These are phyloP conservation scores for Candidula unifasciata DNA, from an alignment of 2,888 invertebrate genomes.

Conservation along the genomic window DNA sequence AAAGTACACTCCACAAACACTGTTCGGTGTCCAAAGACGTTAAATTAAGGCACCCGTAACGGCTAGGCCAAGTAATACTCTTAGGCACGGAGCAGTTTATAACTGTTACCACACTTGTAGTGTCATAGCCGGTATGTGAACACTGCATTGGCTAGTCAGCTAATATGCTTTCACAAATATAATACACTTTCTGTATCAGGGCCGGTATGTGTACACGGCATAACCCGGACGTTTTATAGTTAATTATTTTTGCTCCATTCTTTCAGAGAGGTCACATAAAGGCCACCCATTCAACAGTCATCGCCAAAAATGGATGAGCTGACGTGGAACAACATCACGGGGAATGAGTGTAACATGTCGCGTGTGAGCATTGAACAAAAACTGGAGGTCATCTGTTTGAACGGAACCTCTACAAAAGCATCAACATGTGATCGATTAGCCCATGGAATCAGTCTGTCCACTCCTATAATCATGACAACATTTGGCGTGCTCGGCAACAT, in stretches of 20 bases:
- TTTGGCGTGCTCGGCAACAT: constrained; percentile 75
- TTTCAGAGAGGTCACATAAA: not conserved
- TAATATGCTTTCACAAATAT: too few relatives aligned
- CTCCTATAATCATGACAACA: constrained; percentile 67
- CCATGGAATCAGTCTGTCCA: constrained; percentile 64
- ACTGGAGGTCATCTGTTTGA: constrained; percentile 55
- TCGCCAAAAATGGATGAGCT: not conserved
- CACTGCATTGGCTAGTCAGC: too few relatives aligned
- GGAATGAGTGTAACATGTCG: constrained; percentile 41
- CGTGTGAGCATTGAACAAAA: constrained; percentile 48
- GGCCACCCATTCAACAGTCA: not conserved
- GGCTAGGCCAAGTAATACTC: too few relatives aligned
- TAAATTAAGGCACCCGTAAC: too few relatives aligned
- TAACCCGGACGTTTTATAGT: not conserved
- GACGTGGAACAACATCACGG: constrained; percentile 10
- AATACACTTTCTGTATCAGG: too few relatives aligned
- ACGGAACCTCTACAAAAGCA: constrained; percentile 23
- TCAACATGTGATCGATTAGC: constrained; percentile 57
- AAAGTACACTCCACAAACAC: too few relatives aligned
- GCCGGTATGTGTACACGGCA: too few relatives aligned
- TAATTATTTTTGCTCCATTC: not conserved
- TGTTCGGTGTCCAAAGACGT: too few relatives aligned
- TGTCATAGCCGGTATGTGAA: too few relatives aligned
- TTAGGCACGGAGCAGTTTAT: too few relatives aligned
- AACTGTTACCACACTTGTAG: too few relatives aligned